These are phyloP conservation scores for Silurus asotus DNA, from an alignment of 2,113 vertebrate species.

Conservation along the genomic window DNA sequence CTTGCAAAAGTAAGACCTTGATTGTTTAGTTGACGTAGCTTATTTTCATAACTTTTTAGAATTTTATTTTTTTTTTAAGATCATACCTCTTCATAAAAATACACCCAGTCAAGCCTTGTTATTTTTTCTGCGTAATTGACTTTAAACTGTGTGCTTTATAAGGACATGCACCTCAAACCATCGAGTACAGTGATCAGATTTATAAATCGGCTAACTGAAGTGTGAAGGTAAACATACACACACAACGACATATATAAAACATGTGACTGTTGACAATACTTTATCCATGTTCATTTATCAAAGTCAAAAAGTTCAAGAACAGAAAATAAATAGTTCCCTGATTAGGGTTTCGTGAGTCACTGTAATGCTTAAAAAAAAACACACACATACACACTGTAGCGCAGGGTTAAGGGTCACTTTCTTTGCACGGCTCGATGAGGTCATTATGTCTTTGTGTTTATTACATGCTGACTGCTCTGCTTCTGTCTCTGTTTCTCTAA, in stretches of 20 bases:
- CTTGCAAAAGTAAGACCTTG: slow-evolving; percentile 57
- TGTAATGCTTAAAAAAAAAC: background rate
- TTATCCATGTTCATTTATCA: background rate
- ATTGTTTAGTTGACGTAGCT: slow-evolving; percentile 72
- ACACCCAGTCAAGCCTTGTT: slow-evolving; percentile 48
- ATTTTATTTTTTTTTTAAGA: slow-evolving; percentile 68
- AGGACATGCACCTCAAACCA: slow-evolving; percentile 40
- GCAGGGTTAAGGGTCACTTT: slow-evolving; percentile 69
- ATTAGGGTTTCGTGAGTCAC: slow-evolving; percentile 3
- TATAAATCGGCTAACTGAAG: slow-evolving; percentile 49
- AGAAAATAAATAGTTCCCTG: slow-evolving; percentile 5
- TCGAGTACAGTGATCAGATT: slow-evolving; percentile 29
- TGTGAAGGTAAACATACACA: slow-evolving; percentile 12
- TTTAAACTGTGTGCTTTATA: slow-evolving; percentile 65
- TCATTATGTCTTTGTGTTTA: slow-evolving; percentile 81
- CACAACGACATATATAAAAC: background rate
- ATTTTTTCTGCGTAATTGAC: slow-evolving; percentile 76
- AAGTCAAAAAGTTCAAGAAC: background rate
- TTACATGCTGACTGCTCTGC: slow-evolving; percentile 71
- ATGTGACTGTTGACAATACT: background rate
- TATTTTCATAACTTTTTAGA: slow-evolving; percentile 65
- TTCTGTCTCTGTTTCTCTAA: slow-evolving; percentile 48
- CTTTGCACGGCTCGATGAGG: slow-evolving; percentile 71
- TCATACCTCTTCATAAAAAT: slow-evolving; percentile 58
- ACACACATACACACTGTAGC: slow-evolving; percentile 5